phyloP scores from a whole-genome alignment of 2,113 vertebrate genomes.

The human region DNA sequence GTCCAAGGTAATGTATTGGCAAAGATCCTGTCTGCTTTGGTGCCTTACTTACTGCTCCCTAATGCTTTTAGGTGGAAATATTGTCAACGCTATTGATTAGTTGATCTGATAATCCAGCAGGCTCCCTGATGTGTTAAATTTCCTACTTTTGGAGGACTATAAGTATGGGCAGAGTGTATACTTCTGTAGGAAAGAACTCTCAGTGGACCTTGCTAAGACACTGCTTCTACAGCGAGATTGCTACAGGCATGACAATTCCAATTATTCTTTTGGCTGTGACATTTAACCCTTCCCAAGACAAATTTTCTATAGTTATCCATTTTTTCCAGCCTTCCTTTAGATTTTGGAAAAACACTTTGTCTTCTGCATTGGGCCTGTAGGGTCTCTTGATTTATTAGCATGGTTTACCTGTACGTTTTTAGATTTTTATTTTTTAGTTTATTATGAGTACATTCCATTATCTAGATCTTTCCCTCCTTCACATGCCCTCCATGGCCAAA shows the following conservation, averaged over 20 bases:
- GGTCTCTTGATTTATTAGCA: neutral
- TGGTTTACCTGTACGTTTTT: neutral
- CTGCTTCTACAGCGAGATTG: conserved; percentile 49
- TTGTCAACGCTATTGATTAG: conserved; percentile 95
- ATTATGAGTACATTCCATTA: neutral
- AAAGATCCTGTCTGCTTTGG: conserved; percentile 74
- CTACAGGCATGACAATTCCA: conserved; percentile 78
- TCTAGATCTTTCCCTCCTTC: neutral
- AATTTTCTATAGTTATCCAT: neutral
- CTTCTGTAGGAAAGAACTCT: conserved; percentile 64
- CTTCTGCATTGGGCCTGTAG: neutral
- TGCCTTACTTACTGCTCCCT: conserved; percentile 75
- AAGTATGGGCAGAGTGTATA: conserved; percentile 79
- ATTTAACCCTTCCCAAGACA: conserved; percentile 66
- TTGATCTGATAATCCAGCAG: conserved; percentile 88
- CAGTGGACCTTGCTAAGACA: conserved; percentile 70
- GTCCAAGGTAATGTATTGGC: conserved; percentile 86
- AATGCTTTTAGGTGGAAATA: conserved; percentile 89
- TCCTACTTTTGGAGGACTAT: conserved; percentile 78
- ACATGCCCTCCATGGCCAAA: neutral
- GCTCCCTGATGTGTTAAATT: conserved; percentile 91
- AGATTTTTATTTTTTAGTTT: neutral
- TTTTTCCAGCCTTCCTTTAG: neutral
- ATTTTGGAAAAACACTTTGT: neutral
- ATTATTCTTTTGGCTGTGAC: conserved; percentile 68